Base-by-base conservation (phyloP, 2,888 invertebrate genomes). In the Mallateleia sp. region DNA sequence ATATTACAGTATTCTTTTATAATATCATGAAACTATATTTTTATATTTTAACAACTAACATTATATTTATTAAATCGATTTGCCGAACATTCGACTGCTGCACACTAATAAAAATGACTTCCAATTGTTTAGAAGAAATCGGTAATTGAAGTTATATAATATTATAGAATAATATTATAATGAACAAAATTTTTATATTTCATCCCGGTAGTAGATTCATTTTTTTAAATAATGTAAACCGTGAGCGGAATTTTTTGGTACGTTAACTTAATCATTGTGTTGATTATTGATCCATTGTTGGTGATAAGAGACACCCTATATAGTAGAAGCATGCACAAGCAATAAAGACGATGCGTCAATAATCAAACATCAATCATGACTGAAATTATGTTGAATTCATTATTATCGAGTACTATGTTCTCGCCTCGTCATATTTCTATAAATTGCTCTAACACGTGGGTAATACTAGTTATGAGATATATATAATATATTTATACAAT, bases 341-440 rank as follows among this genome's bases (percentile, higher is more conserved):
- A 82, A 67, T 66, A 82, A 81, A 74, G 81, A 67, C 81, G 74
- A 74, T 86, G 78, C 88, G 88, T 89, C 91, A 88, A 92, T 92
- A 91, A 91, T 91, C 89, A 89, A 90, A 90, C 92, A 92, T 92
- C 92, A 92, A 92, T 92, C 91, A 92, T 89, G 89, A 91, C 89
- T 88, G 85, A 88, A 92, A 91, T 92, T 91, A 91, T 91, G 89
- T 87, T 89, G 90, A 92, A 92, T 92, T 91, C 91, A 89, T 90
- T 91, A 91, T 90, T 79, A 83, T 82, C 77, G 67, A 83, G 60
- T 80, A 58, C 66, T 58, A 47, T 28, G 67, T 74, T 60, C 74
- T 81, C 58, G 32, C 58, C 58, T 74, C 28, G 67, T 74, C 58
- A 74, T 66, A 74, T 72, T 81, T 66, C 54, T 81, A 66, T 74